Evolutionary conservation across 2,113 vertebrate species (phyloP).

Genomic region (Hipposideros armiger): DNA sequence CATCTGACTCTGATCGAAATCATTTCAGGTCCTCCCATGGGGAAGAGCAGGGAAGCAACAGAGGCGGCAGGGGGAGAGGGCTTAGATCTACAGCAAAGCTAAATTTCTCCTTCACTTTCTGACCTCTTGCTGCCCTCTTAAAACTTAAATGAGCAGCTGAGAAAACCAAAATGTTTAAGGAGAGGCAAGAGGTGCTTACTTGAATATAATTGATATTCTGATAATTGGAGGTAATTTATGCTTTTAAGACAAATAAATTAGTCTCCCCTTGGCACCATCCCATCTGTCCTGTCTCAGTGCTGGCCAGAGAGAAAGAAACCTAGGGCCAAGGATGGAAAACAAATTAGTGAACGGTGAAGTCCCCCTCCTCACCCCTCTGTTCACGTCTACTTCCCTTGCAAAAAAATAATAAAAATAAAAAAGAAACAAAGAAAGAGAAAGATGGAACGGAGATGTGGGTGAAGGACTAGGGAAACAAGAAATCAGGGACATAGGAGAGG

Average conservation of each 20-base stretch:
- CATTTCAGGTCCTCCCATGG: not conserved
- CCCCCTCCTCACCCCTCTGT: not conserved
- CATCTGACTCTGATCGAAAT: not conserved
- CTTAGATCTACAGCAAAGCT: not conserved
- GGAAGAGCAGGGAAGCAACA: not conserved
- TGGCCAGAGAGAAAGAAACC: conserved; percentile 34
- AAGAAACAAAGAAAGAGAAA: not conserved
- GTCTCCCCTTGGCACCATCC: not conserved
- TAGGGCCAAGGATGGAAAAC: conserved; percentile 52
- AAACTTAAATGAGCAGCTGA: not conserved
- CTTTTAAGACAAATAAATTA: conserved; percentile 26
- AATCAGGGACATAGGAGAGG: not conserved
- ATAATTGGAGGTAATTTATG: not conserved
- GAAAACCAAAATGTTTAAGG: not conserved
- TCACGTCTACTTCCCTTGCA: not conserved
- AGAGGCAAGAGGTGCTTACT: not conserved
- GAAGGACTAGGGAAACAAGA: conserved; percentile 55
- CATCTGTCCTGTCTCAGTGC: not conserved
- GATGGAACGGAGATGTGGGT: conserved; percentile 47
- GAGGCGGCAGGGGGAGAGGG: too few relatives aligned
- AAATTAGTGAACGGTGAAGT: not conserved
- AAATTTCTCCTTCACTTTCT: not conserved
- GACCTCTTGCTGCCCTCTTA: not conserved
- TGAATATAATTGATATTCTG: not conserved
- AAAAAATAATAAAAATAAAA: not conserved